A percentile compares a stretch with the other conserved stretches of the same genome.
Evolutionary conservation across 1,140 invertebrate species (phyloP).

Genomic region (Ceratosolen solmsi): DNA sequence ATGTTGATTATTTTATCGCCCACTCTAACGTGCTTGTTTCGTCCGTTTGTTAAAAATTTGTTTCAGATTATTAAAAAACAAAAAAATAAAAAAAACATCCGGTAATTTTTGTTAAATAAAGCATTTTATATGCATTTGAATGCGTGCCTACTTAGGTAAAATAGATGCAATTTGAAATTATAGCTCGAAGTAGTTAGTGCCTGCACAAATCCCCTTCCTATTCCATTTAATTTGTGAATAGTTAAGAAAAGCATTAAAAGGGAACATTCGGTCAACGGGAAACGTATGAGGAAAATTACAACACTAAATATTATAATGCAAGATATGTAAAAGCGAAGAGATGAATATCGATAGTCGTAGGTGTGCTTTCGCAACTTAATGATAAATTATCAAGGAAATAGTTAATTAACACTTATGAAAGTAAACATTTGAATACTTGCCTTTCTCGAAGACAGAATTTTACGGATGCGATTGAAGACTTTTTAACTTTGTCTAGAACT

Average conservation of each 20-base stretch:
- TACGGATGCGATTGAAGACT: not conserved
- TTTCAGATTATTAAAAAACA: slow-evolving; percentile 11
- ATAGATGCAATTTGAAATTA: not conserved
- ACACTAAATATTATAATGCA: too few species aligned
- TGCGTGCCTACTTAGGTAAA: too few species aligned
- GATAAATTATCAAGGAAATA: not conserved
- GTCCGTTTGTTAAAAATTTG: not conserved
- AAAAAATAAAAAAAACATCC: not conserved
- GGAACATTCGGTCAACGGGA: too few species aligned
- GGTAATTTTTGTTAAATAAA: not conserved
- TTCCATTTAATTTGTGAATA: too few species aligned
- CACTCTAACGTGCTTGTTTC: too few species aligned
- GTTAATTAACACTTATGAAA: not conserved
- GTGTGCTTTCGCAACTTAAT: not conserved
- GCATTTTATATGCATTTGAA: not conserved
- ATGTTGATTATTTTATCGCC: not conserved
- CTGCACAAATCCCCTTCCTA: too few species aligned
- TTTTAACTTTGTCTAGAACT: not conserved
- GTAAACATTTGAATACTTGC: not conserved
- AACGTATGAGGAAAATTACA: too few species aligned
- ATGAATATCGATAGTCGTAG: too few species aligned
- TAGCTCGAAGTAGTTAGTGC: not conserved
- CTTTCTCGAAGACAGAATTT: too few species aligned
- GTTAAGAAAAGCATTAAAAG: too few species aligned
- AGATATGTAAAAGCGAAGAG: too few species aligned